Evolutionary conservation across 2,888 invertebrate genomes (phyloP).

Genomic region (Leptarthrus brevirostris): DNA sequence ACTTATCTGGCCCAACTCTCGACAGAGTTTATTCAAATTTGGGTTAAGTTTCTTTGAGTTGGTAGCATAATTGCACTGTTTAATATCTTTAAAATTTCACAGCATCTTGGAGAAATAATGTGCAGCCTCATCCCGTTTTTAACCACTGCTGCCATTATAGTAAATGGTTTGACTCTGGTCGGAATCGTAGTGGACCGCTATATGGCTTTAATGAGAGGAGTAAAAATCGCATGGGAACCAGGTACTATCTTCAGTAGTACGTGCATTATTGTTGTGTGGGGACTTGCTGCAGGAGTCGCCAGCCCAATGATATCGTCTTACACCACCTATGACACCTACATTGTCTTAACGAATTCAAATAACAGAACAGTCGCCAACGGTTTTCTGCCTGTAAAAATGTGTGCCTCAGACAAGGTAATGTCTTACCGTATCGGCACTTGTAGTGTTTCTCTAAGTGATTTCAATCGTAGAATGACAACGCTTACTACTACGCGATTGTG

Average conservation of each 20-base stretch:
- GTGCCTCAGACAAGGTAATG: conserved; percentile 60
- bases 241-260: conserved; percentile 61
- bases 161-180: conserved; percentile 69
- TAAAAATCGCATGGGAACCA: conserved; percentile 68
- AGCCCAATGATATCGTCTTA: conserved; percentile 67
- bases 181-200: conserved; percentile 72
- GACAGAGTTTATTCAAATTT: conserved; percentile 59
- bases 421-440: not conserved
- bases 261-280: conserved; percentile 64
- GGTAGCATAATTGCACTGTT: too few relatives aligned
- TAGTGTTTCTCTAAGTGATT: not conserved
- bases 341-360: conserved; percentile 58
- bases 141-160: conserved; percentile 69
- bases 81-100: not conserved
- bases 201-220: conserved; percentile 67
- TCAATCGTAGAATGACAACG: conserved; percentile 58
- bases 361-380: conserved; percentile 51
- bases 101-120: conserved; percentile 68
- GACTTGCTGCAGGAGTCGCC: conserved; percentile 65
- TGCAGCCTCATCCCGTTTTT: conserved; percentile 69
- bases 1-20: conserved; percentile 61
- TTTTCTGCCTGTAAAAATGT: conserved; percentile 59
- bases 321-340: conserved; percentile 58
- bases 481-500: conserved; percentile 61
- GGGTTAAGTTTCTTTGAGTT: too few relatives aligned